phyloP scores from a whole-genome alignment of 2,888 invertebrate genomes.

The Cryptops parisi region DNA sequence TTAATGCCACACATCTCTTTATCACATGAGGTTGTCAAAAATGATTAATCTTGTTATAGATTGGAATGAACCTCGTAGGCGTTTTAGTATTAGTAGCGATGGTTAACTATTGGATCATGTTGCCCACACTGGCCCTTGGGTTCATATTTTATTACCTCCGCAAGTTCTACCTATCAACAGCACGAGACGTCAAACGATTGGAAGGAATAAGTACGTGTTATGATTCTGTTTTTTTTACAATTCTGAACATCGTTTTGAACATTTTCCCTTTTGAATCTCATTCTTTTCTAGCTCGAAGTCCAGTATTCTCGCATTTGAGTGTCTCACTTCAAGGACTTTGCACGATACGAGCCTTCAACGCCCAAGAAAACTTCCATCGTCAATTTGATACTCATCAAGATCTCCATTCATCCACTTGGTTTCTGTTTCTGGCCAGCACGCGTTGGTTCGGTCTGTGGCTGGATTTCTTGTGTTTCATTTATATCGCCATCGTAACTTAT shows the following conservation, averaged over 20 bases:
- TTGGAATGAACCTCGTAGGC: slow-evolving; percentile 46
- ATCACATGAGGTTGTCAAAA: too few species aligned
- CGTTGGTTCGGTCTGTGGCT: slow-evolving; percentile 89
- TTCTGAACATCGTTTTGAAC: not conserved
- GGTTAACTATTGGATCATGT: slow-evolving; percentile 32
- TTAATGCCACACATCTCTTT: too few species aligned
- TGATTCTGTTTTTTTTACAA: not conserved
- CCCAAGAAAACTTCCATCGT: slow-evolving; percentile 54
- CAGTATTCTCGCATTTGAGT: slow-evolving; percentile 86
- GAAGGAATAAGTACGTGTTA: slow-evolving; percentile 38
- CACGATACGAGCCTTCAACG: slow-evolving; percentile 77
- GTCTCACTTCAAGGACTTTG: slow-evolving; percentile 78
- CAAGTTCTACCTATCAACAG: slow-evolving; percentile 34
- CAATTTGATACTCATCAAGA: slow-evolving; percentile 38
- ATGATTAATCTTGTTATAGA: slow-evolving; percentile 26
- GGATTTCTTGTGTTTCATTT: slow-evolving; percentile 73
- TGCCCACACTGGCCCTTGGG: slow-evolving; percentile 31
- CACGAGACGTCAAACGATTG: slow-evolving; percentile 37
- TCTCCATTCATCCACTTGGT: slow-evolving; percentile 81
- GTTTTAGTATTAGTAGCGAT: slow-evolving; percentile 35
- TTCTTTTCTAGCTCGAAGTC: slow-evolving; percentile 55
- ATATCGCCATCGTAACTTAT: slow-evolving; percentile 70
- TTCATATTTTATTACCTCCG: slow-evolving; percentile 33
- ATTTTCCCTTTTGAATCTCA: not conserved
- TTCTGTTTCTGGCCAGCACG: slow-evolving; percentile 70